These are phyloP conservation scores for Dendropsophus ebraccatus DNA, from an alignment of 2,113 vertebrate species.

Conservation along the genomic window DNA sequence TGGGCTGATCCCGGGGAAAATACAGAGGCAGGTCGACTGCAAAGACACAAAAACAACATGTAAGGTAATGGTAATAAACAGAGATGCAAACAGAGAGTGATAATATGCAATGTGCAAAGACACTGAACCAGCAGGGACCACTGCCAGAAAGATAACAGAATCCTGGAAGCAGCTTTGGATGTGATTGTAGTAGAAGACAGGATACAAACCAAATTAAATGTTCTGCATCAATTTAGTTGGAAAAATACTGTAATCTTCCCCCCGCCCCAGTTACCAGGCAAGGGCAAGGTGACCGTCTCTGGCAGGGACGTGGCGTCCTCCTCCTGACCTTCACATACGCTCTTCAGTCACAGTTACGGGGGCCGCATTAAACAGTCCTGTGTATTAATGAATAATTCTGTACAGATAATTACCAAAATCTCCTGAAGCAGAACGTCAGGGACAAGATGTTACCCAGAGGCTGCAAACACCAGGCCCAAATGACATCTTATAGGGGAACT, in stretches of 20 bases:
- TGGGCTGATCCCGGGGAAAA: slow-evolving; percentile 96
- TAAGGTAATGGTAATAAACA: too few relatives aligned
- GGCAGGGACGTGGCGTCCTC: background rate
- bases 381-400: background rate
- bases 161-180: background rate
- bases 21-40: slow-evolving; percentile 95
- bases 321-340: background rate
- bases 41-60: slow-evolving; percentile 51
- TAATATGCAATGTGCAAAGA: background rate
- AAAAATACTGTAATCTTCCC: background rate
- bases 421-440: background rate
- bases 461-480: too few relatives aligned
- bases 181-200: background rate
- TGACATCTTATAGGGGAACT: background rate
- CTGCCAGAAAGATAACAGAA: background rate
- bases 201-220: background rate
- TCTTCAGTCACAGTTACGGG: background rate
- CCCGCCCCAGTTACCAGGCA: background rate
- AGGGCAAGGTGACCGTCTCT: background rate
- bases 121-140: background rate
- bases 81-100: too few relatives aligned
- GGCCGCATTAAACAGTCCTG: background rate
- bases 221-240: background rate
- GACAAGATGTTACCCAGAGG: too few relatives aligned
- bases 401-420: background rate